phyloP scores from a whole-genome alignment of 2,113 vertebrate species.

The Oriolus oriolus region DNA sequence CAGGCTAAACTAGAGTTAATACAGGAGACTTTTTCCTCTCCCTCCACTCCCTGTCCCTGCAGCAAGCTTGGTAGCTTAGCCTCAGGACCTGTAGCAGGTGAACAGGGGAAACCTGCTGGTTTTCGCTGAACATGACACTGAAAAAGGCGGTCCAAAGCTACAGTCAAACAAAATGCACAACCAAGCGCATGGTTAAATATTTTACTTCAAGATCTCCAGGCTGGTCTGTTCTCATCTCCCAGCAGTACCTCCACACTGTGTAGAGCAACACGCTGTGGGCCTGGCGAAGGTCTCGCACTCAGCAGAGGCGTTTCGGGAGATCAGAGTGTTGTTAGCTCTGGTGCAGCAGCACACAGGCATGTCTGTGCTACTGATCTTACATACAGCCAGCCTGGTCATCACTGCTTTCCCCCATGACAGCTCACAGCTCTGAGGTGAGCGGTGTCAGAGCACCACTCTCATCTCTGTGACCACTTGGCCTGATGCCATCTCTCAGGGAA shows the following conservation, averaged over 20 bases:
- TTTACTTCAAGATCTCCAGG: background rate
- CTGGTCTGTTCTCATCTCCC: background rate
- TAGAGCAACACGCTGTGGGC: fast-evolving
- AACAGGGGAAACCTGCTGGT: background rate
- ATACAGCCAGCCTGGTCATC: background rate
- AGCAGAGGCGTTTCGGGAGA: background rate
- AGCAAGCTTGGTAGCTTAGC: background rate
- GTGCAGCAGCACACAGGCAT: fast-evolving
- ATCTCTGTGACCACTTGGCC: background rate
- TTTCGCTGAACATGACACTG: background rate
- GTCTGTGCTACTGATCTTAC: background rate
- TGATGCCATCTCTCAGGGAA: background rate
- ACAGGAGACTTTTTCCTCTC: background rate
- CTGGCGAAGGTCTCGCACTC: background rate
- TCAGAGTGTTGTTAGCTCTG: background rate
- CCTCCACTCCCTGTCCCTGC: background rate
- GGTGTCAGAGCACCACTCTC: background rate
- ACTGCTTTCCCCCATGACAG: background rate
- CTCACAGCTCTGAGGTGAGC: background rate
- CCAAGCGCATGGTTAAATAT: background rate
- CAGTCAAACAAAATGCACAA: background rate
- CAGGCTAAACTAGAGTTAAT: background rate
- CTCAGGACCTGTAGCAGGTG: background rate
- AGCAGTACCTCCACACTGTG: fast-evolving
- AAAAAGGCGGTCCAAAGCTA: background rate